Percentiles rank a stretch among this genome's conserved stretches.
Conservation (phyloP, 2,797 vertebrate species). For the Chaenodraco wilsoni region DNA sequence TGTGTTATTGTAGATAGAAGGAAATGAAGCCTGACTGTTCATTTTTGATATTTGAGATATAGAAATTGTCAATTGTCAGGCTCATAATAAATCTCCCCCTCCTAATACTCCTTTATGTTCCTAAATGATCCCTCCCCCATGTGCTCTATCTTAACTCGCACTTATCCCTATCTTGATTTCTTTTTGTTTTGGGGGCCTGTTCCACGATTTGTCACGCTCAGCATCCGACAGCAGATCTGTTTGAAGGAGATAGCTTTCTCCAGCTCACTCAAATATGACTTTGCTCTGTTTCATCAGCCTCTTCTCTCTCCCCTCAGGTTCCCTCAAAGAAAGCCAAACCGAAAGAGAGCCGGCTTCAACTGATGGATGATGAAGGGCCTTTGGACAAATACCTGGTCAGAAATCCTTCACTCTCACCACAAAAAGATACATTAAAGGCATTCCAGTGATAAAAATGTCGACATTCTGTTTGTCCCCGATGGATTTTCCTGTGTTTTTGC, state of each 20-base stretch:
- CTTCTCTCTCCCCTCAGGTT: constrained; percentile 61
- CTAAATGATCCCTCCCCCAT: constrained; percentile 30
- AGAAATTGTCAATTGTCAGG: constrained; percentile 40
- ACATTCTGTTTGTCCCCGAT: constrained; percentile 18
- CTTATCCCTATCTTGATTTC: constrained; percentile 48
- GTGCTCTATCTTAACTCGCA: constrained; percentile 50
- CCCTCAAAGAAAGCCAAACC: constrained; percentile 70
- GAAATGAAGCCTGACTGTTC: constrained; percentile 37
- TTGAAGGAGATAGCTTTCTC: constrained; percentile 47
- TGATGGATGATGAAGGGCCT: constrained; percentile 68
- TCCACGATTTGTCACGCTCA: constrained; percentile 48
- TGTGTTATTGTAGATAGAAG: constrained; percentile 20
- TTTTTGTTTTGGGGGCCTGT: constrained; percentile 30
- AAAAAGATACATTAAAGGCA: neutral
- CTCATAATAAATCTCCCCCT: constrained; percentile 21
- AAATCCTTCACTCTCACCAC: neutral
- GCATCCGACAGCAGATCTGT: constrained; percentile 48
- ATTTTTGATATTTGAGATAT: constrained; percentile 45
- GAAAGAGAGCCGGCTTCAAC: constrained; percentile 57
- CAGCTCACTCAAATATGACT: constrained; percentile 38
- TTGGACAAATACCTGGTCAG: constrained; percentile 79
- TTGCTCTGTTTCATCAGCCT: constrained; percentile 23
- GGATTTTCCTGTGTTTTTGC: constrained; percentile 28
- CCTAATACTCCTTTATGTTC: constrained; percentile 34
- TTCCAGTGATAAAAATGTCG: neutral